Conservation (phyloP, 2,888 invertebrate genomes). For the Suillia variegata region DNA sequence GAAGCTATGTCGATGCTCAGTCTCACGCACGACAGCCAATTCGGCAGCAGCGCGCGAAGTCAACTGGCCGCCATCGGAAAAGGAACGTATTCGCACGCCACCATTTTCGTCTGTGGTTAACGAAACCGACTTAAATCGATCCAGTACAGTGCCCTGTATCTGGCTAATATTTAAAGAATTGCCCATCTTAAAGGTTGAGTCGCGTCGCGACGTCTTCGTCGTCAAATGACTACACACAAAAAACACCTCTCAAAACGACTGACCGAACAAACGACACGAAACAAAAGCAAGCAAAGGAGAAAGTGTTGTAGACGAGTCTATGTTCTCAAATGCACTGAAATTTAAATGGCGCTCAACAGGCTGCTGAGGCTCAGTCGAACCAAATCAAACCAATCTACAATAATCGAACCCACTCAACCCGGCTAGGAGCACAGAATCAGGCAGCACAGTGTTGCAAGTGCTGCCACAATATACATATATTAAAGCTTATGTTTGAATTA, state of each 20-base stretch:
- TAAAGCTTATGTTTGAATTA: too few species aligned
- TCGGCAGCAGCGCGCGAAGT: slow-evolving; percentile 39
- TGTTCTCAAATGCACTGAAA: slow-evolving; percentile 48
- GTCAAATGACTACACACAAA: background rate
- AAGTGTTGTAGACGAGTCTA: slow-evolving; percentile 41
- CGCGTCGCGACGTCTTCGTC: background rate
- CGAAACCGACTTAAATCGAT: slow-evolving; percentile 51
- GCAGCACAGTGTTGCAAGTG: too few species aligned
- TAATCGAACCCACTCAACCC: too few species aligned
- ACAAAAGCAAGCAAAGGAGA: too few species aligned
- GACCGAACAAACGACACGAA: too few species aligned
- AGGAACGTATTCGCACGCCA: slow-evolving; percentile 51
- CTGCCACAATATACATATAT: too few species aligned
- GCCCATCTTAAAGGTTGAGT: too few species aligned
- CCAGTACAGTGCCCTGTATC: slow-evolving; percentile 51
- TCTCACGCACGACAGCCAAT: slow-evolving; percentile 42
- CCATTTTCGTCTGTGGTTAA: slow-evolving; percentile 51
- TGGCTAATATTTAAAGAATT: slow-evolving; percentile 50
- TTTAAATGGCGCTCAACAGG: slow-evolving; percentile 42
- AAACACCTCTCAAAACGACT: background rate
- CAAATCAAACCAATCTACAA: too few species aligned
- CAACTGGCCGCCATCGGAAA: slow-evolving; percentile 50
- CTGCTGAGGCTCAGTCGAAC: slow-evolving; percentile 25
- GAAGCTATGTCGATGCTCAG: slow-evolving; percentile 50
- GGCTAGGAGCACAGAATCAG: too few species aligned